Evolutionary conservation across 2,888 invertebrate genomes (phyloP), one percentile per base, ranked within the genome.

Genomic region (Coenonympha glycerion): DNA sequence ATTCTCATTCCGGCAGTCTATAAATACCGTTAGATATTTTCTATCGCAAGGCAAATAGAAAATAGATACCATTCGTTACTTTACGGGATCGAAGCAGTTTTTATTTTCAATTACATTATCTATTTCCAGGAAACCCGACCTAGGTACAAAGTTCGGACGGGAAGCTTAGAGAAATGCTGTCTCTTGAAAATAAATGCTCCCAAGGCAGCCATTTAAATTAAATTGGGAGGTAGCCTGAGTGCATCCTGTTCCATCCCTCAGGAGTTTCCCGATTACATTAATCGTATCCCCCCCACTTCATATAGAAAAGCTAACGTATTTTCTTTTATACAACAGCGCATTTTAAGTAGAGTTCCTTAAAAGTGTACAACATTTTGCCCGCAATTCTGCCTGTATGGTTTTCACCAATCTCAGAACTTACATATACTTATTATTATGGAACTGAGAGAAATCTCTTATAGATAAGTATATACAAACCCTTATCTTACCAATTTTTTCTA

Each of bases 181-280:
- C 41, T 40, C 36, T 31, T n/a, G 28, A 47, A 28, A 37, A 47
- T 48, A 28, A 48, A 51, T 50, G 50, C 44, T 33, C 51, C 45
- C 41, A 34, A 42, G 33, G 40, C 31, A 39, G 34, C 28, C 36
- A 48, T 54, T 54, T 45, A 47, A 51, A 47, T 54, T 53, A 50
- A 47, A 53, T 47, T 48, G 34, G 41, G 28, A 48, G 45, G 39
- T 44, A 18, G 48, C 45, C 51, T 33, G 44, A 54, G 42, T 54
- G 51, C 48, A 47, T 36, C 36, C 30, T 45, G 19, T 30, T 45
- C 42, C 47, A 40, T 50, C 47, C 42, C 47, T 44, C 34, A 40
- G 28, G 31, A 44, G 36, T 51, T 51, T 52, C 21, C 34, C 44
- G 30, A 50, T 51, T 45, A 39, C 42, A 54, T 54, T 54, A 49